A percentile compares a stretch with the other conserved stretches of the same genome.
Conservation (phyloP, 2,888 invertebrate genomes). For the Cataglyphis altisquamis region DNA sequence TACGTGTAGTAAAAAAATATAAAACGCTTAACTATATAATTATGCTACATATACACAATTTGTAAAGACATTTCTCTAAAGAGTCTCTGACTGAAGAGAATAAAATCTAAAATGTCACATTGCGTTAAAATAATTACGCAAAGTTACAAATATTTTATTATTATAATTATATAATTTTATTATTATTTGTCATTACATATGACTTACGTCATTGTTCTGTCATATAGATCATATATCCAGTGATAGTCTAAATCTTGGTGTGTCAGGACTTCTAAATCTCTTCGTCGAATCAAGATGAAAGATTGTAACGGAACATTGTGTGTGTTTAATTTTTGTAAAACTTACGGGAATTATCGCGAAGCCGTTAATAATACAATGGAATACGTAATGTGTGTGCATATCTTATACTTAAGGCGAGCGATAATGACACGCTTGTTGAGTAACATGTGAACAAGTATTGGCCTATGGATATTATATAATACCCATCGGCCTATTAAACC, state of each 20-base stretch:
- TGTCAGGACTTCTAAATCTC: background rate
- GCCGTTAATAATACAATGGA: constrained; percentile 28
- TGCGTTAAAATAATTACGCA: background rate
- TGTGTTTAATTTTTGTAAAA: constrained; percentile 32
- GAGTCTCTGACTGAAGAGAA: background rate
- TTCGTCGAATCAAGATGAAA: constrained; percentile 19
- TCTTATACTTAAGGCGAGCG: constrained; percentile 32
- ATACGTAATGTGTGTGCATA: constrained; percentile 21
- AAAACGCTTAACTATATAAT: constrained; percentile 14
- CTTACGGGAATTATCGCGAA: background rate
- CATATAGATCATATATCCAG: background rate
- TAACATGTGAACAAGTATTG: constrained; percentile 51
- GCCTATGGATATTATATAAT: constrained; percentile 54
- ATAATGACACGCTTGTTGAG: constrained; percentile 56
- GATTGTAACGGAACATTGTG: constrained; percentile 3
- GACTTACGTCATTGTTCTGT: background rate
- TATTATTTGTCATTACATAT: background rate
- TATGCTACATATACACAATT: background rate
- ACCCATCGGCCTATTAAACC: constrained; percentile 47
- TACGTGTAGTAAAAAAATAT: background rate
- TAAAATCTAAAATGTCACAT: background rate
- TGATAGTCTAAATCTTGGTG: background rate
- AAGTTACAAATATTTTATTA: constrained; percentile 8
- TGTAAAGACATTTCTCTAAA: constrained; percentile 4
- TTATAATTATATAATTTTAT: background rate